Evolutionary conservation across 1,140 invertebrate species (phyloP), one percentile per base, ranked within the genome.

Genomic region (Drosophila albomicans): DNA sequence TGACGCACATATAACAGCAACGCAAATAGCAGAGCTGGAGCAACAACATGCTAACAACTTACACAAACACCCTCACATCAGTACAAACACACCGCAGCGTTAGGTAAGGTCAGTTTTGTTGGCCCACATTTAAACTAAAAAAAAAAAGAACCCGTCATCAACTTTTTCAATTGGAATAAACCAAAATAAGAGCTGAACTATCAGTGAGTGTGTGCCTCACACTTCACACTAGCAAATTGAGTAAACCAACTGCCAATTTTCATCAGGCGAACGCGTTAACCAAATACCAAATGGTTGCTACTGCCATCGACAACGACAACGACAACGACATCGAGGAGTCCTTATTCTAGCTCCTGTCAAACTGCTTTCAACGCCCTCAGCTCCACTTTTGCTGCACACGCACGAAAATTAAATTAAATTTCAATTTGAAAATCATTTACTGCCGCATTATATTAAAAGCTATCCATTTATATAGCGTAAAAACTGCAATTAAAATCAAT

Each of bases 21-120:
- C 7, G 20, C 45, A 63, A 61, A 66, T 48, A 64, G 48, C 13
- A 28, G 20, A 25, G 20, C 20, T 25, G 20, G 20, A 25, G 56
- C 13, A 35, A 65, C 13, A 20, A 20, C 8, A 59, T 8, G 13
- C 30, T 35, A 15, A 56, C 30, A 38, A 45, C 28, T 45, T 13
- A 41, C 49, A 64, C 35, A 52, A 16, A 43, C 48, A 11, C 8
- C 1, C 54, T 10, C 35, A 38, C 28, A 45, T 16, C 7, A 38
- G 8, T 25, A 25, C 20, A 3, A 4, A 25, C 20, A 63, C 20
- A n/a, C 6, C 20, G 30, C 62, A 70, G n/a, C n/a, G 67, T 78
- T 78, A 58, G 56, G 82, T 62, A 56, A 85, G 82, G 75, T 85
- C 82, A 86, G 79, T 71, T 71, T 3, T 52, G 28, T 38, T 59